phyloP scores from a whole-genome alignment of 2,113 vertebrate genomes.

The Gavialis gangeticus region DNA sequence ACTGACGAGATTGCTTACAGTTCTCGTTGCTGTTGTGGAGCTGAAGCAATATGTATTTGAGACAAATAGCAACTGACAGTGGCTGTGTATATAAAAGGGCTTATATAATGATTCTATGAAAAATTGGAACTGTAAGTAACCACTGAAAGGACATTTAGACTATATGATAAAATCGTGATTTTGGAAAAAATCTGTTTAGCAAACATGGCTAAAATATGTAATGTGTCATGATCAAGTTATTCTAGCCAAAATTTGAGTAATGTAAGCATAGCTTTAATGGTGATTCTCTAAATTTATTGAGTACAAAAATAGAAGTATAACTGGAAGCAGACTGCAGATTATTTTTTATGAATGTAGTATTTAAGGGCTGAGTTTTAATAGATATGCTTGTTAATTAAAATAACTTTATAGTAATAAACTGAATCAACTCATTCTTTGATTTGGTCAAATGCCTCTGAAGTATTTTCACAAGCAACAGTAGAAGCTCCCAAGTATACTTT shows the following conservation, averaged over 20 bases:
- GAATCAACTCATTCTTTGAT: not conserved
- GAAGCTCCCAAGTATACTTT: not conserved
- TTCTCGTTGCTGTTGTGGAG: not conserved
- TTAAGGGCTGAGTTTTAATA: not conserved
- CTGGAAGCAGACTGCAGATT: not conserved
- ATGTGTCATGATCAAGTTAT: not conserved
- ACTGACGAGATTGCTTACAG: conserved; percentile 2
- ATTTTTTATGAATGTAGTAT: not conserved
- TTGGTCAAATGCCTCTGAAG: not conserved
- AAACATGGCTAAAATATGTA: not conserved
- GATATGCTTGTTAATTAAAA: not conserved
- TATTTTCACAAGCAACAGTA: not conserved
- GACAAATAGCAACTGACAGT: not conserved
- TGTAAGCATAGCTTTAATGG: fast-evolving
- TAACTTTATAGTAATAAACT: not conserved
- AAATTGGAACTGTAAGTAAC: not conserved
- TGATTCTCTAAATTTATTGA: not conserved
- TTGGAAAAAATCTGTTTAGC: not conserved
- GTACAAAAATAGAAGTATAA: not conserved
- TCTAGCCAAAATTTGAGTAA: not conserved
- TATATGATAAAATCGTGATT: not conserved
- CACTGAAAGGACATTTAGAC: not conserved
- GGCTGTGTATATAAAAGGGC: not conserved
- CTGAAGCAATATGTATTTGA: not conserved
- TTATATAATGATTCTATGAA: not conserved